A percentile compares a stretch with the other conserved stretches of the same genome.
Evolutionary conservation across 92 coral and sea anemone species (phyloP).

Genomic region (Heteractis magnifica): DNA sequence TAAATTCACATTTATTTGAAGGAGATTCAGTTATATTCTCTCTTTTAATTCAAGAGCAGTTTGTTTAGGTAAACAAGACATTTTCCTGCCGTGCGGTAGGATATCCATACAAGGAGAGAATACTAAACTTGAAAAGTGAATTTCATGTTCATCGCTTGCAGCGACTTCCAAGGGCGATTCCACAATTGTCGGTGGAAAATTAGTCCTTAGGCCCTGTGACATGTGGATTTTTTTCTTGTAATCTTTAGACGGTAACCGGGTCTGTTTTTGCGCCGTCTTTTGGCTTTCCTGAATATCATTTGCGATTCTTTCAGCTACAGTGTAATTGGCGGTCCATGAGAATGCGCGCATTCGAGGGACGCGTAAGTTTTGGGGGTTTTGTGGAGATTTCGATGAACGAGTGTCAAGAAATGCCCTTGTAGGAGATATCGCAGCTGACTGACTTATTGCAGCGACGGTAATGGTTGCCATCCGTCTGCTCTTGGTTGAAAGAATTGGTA

Average conservation of each 20-base stretch:
- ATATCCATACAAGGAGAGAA: background rate
- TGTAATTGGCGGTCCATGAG: constrained; percentile 24
- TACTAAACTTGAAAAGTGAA: background rate
- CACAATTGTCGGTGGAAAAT: background rate
- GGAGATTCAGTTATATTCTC: too few relatives aligned
- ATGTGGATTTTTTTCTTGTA: background rate
- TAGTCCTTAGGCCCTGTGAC: background rate
- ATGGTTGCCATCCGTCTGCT: constrained; percentile 14
- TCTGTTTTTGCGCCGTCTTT: background rate
- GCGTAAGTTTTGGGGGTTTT: constrained; percentile 2
- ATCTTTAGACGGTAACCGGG: background rate
- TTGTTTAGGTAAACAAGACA: background rate
- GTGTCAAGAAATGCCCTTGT: background rate
- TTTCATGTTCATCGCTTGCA: background rate
- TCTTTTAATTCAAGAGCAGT: too few relatives aligned
- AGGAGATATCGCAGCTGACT: constrained; percentile 12
- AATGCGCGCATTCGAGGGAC: constrained; percentile 25
- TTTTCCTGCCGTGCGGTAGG: background rate
- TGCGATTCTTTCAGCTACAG: constrained; percentile 8
- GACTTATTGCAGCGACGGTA: background rate
- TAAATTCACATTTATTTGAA: too few relatives aligned
- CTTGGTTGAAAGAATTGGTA: constrained; percentile 39
- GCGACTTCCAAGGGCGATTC: background rate
- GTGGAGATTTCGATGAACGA: background rate
- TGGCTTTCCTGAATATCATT: background rate